phyloP scores from a whole-genome alignment of 2,113 vertebrate genomes.

The Ailurus styani region DNA sequence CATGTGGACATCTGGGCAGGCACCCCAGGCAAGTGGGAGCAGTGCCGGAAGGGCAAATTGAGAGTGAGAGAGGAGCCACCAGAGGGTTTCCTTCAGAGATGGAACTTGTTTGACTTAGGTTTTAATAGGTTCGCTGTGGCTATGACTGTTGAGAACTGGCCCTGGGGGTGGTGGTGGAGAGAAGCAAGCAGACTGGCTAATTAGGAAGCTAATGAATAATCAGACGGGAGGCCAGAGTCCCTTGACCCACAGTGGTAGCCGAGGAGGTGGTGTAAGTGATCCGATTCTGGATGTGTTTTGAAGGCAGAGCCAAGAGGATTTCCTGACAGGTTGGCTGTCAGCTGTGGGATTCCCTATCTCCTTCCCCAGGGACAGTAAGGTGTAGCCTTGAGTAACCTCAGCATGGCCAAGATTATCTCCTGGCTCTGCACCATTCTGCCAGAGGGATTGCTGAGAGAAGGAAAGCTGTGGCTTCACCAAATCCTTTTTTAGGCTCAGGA shows the following conservation, averaged over 20 bases:
- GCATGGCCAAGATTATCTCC: neutral
- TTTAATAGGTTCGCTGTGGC: neutral
- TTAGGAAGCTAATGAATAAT: neutral
- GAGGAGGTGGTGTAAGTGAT: neutral
- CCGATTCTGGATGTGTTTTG: neutral
- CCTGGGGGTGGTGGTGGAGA: neutral
- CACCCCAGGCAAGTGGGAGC: neutral
- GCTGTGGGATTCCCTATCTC: constrained; percentile 50
- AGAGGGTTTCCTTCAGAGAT: neutral
- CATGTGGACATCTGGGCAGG: neutral
- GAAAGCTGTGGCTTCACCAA: neutral
- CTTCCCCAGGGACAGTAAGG: neutral
- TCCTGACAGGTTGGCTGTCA: constrained; percentile 55
- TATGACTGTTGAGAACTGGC: neutral
- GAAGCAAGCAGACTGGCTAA: neutral
- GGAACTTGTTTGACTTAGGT: neutral
- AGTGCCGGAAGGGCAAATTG: neutral
- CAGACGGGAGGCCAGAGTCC: neutral
- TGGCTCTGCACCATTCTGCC: neutral
- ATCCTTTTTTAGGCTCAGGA: neutral
- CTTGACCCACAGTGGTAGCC: neutral
- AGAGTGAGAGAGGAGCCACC: neutral
- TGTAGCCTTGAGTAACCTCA: constrained; percentile 4
- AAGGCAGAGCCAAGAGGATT: constrained; percentile 62
- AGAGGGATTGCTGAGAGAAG: neutral